Evolutionary conservation across 2,888 invertebrate species (phyloP).

Genomic region (Euphydryas editha): DNA sequence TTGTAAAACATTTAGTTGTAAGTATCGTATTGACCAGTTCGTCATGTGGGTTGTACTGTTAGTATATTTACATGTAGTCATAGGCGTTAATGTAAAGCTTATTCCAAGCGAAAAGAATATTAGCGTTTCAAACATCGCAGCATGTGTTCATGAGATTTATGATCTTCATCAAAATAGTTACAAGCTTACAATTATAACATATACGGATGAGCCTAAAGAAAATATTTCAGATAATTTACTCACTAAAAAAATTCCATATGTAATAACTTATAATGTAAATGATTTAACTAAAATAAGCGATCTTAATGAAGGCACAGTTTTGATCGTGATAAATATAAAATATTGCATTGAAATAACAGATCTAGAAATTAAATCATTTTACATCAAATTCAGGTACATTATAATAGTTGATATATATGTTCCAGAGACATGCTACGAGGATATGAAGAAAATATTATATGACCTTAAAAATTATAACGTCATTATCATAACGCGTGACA

Average conservation of each 20-base stretch:
- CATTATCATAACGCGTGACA: conserved; percentile 51
- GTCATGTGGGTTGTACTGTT: not conserved
- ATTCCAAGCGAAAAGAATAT: not conserved
- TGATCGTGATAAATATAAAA: conserved; percentile 26
- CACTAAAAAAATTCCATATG: conserved; percentile 23
- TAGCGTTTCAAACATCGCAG: not conserved
- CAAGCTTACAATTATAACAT: conserved; percentile 21
- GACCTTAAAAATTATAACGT: conserved; percentile 50
- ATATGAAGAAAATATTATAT: conserved; percentile 45
- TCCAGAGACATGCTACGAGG: conserved; percentile 14
- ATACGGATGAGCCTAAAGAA: not conserved
- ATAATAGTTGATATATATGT: conserved; percentile 23
- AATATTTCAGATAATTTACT: not conserved
- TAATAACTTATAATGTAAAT: conserved; percentile 27
- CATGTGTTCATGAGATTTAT: not conserved
- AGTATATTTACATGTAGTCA: not conserved
- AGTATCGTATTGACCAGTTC: not conserved
- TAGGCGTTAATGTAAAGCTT: not conserved
- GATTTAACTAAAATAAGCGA: conserved; percentile 30
- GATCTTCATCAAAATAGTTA: conserved; percentile 2
- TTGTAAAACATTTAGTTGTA: not conserved
- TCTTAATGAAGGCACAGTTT: conserved; percentile 17
- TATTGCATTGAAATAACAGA: conserved; percentile 21
- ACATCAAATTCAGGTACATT: conserved; percentile 25
- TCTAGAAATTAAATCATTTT: conserved; percentile 9